Evolutionary conservation across 1,140 invertebrate species (phyloP).

Genomic region (Dysdera silvatica): DNA sequence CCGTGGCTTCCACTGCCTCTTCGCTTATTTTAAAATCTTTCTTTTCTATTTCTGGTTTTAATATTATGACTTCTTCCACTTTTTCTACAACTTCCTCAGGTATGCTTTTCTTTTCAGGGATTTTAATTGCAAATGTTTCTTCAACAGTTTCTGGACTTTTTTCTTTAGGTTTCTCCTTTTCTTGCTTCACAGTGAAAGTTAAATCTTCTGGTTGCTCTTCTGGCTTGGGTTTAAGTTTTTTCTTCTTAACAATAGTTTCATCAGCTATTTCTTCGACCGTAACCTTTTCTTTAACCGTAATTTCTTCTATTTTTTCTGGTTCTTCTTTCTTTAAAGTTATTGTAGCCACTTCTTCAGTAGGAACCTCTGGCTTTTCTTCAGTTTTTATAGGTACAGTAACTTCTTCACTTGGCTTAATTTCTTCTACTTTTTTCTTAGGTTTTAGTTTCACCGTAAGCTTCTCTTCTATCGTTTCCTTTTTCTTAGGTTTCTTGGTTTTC

Average conservation of each 20-base stretch:
- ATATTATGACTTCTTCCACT: slow-evolving; percentile 1
- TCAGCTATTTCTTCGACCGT: slow-evolving; percentile 16
- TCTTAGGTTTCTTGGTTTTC: too few relatives aligned
- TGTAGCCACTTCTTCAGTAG: slow-evolving; percentile 7
- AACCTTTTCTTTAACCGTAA: neutral
- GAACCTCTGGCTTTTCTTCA: slow-evolving; percentile 19
- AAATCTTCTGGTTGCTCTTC: slow-evolving; percentile 18
- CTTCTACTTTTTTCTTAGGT: slow-evolving; percentile 27
- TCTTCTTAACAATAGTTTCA: slow-evolving; percentile 28
- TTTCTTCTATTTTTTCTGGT: slow-evolving; percentile 3
- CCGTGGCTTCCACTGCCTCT: neutral
- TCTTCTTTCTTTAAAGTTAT: slow-evolving; percentile 13
- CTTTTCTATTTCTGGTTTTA: slow-evolving; percentile 23
- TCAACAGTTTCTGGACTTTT: too few relatives aligned
- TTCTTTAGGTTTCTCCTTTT: slow-evolving; percentile 20
- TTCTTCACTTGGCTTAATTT: slow-evolving; percentile 1
- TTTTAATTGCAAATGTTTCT: slow-evolving; percentile 4
- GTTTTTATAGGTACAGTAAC: slow-evolving; percentile 7
- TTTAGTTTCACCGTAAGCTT: slow-evolving; percentile 30
- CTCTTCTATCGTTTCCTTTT: slow-evolving; percentile 22
- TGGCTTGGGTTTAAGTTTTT: slow-evolving; percentile 18
- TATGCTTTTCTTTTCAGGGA: slow-evolving; percentile 4
- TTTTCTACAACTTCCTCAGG: slow-evolving; percentile 36
- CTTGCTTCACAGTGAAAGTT: slow-evolving; percentile 24
- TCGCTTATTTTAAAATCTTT: too few relatives aligned